Evolutionary conservation across 2,888 invertebrate genomes (phyloP).

Genomic region (Azorinus chamasolen): DNA sequence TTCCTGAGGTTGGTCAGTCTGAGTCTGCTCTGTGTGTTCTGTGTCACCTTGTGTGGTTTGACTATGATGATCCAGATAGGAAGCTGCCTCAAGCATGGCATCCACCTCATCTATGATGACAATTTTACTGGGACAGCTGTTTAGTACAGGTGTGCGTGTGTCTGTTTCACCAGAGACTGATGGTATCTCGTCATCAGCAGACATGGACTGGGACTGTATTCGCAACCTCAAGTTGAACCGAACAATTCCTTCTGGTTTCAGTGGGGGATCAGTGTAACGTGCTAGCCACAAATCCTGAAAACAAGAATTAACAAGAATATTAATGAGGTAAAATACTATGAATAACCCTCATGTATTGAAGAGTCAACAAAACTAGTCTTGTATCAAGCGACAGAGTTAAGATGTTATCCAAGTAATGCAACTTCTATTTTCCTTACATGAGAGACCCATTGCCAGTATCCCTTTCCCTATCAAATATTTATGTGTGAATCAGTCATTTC

Average conservation of each 20-base stretch:
- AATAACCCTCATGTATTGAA: too few relatives aligned
- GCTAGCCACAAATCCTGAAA: slow-evolving; percentile 69
- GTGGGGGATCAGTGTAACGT: slow-evolving; percentile 48
- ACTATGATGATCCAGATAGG: neutral
- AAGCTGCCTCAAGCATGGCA: slow-evolving; percentile 13
- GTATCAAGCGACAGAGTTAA: too few relatives aligned
- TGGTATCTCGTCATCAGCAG: neutral
- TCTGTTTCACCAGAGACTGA: neutral
- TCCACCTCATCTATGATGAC: slow-evolving; percentile 4
- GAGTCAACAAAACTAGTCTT: too few relatives aligned
- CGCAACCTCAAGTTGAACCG: slow-evolving; percentile 31
- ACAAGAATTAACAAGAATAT: neutral
- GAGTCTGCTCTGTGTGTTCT: too few relatives aligned
- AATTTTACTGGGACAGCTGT: neutral
- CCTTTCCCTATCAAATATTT: too few relatives aligned
- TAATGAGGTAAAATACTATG: neutral
- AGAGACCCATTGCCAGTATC: too few relatives aligned
- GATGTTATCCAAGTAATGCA: too few relatives aligned
- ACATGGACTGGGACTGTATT: neutral
- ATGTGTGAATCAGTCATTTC: too few relatives aligned
- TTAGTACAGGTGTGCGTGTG: too few relatives aligned
- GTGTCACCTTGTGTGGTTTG: too few relatives aligned
- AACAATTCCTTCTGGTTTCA: slow-evolving; percentile 24
- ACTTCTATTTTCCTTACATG: too few relatives aligned
- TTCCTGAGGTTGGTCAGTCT: too few relatives aligned